Evolutionary conservation across 1,140 invertebrate species (phyloP), one percentile per base, ranked within the genome.

Genomic region (Bombus picipes): DNA sequence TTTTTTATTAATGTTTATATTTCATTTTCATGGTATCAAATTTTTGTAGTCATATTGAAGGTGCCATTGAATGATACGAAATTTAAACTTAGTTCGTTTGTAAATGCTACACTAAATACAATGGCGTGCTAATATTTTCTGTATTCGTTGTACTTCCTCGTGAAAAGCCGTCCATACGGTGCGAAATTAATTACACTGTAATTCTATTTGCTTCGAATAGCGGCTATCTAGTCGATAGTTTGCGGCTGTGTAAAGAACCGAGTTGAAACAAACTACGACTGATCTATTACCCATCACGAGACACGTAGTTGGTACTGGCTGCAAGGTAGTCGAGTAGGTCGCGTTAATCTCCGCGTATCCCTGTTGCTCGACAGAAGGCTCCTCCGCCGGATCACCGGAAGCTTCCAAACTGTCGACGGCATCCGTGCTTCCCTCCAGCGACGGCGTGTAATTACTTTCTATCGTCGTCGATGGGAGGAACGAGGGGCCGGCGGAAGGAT

Each of bases 261-360:
- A 47, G 8, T 2, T 18, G 57, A 80, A 43, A 73, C 28, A 37
- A 85, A 62, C 22, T 37, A 13, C 15, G 77, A 80, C 34, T 81
- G 53, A 87, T 87, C 18, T 78, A 72, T 89, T 92, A 94, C 93
- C 93, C 94, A 94, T 94, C 66, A 94, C 92, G 81, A 92, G 87
- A 83, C 94, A 94, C 71, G 90, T 92, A 22, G 89, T 83, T 25
- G 91, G 87, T 3, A 68, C 59, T 47, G 88, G 86, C 53, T 90
- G 71, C 73, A 87, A 85, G 32, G 88, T 73, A 12, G 68, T 88
- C 28, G 88, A 74, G 57, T 87, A 87, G 39, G 88, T 92, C 78
- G 65, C 43, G 81, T 91, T 92, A 76, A 80, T 87, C 75, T 92
- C 83, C 71, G 43, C 53, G 79, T 86, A 81, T 83, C 75, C 79